Evolutionary conservation across 2,113 vertebrate genomes (phyloP).

Genomic region (Pachycephala philippinensis): DNA sequence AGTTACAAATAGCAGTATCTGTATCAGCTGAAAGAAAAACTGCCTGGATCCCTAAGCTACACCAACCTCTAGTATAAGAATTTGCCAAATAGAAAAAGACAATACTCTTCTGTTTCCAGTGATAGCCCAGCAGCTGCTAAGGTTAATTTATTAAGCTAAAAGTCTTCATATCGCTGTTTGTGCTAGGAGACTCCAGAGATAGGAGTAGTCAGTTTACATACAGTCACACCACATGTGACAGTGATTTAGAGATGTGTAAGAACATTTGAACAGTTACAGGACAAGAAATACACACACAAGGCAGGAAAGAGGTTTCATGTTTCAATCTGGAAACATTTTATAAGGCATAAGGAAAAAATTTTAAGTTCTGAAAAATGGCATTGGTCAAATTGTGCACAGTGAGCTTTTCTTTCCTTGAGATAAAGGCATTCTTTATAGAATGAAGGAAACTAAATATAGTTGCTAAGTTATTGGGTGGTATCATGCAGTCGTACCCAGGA

Average conservation of each 20-base stretch:
- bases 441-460: not conserved
- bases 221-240: not conserved
- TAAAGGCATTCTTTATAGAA: not conserved
- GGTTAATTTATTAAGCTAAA: not conserved
- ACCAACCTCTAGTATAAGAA: not conserved
- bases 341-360: not conserved
- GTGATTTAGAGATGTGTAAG: not conserved
- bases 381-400: not conserved
- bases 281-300: not conserved
- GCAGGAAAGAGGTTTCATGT: not conserved
- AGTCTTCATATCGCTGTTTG: not conserved
- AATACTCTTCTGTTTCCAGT: not conserved
- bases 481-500: not conserved
- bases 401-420: not conserved
- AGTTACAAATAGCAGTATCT: not conserved
- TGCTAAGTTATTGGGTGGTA: not conserved
- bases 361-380: not conserved
- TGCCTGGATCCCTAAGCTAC: not conserved
- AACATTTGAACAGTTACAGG: not conserved
- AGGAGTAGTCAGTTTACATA: not conserved
- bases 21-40: not conserved
- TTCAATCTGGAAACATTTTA: not conserved
- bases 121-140: not conserved
- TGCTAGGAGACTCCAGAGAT: not conserved
- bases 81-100: not conserved